Conservation (phyloP, 2,797 vertebrate genomes). For the Spea hammondii region DNA sequence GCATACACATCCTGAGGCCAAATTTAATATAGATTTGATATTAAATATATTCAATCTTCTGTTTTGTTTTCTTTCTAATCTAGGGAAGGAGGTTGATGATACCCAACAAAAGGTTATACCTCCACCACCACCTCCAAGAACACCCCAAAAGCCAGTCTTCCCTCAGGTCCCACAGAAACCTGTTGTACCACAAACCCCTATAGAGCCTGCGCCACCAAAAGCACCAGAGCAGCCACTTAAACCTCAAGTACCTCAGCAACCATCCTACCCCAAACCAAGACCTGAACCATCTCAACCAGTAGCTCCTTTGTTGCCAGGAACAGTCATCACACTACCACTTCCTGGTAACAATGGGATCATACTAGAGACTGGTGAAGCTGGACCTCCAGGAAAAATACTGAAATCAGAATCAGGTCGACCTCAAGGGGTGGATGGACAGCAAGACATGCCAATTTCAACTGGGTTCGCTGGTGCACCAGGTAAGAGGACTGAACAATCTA, state of each 20-base stretch:
- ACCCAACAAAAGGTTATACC: conserved; percentile 9
- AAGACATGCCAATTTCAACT: conserved; percentile 66
- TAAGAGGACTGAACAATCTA: conserved; percentile 55
- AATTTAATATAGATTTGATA: too few relatives aligned
- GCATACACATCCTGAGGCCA: too few relatives aligned
- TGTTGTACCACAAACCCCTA: neutral
- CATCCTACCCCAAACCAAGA: conserved; percentile 46
- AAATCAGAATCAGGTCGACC: conserved; percentile 72
- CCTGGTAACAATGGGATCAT: conserved; percentile 68
- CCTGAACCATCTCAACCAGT: conserved; percentile 25
- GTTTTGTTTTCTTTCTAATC: conserved; percentile 1
- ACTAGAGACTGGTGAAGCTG: conserved; percentile 84
- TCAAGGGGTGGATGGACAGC: conserved; percentile 67
- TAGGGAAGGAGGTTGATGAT: conserved; percentile 21
- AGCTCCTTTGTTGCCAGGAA: conserved; percentile 49
- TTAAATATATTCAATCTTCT: neutral
- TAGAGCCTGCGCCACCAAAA: neutral
- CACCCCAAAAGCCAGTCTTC: neutral
- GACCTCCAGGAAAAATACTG: conserved; percentile 79
- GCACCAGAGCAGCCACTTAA: conserved; percentile 44
- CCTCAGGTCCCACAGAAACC: neutral
- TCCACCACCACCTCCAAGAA: conserved; percentile 17
- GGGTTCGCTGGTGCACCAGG: conserved; percentile 89
- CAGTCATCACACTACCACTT: conserved; percentile 50
- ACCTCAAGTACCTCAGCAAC: conserved; percentile 61